Conservation (phyloP, 2,113 vertebrate genomes). For the Neogobius melanostomus region DNA sequence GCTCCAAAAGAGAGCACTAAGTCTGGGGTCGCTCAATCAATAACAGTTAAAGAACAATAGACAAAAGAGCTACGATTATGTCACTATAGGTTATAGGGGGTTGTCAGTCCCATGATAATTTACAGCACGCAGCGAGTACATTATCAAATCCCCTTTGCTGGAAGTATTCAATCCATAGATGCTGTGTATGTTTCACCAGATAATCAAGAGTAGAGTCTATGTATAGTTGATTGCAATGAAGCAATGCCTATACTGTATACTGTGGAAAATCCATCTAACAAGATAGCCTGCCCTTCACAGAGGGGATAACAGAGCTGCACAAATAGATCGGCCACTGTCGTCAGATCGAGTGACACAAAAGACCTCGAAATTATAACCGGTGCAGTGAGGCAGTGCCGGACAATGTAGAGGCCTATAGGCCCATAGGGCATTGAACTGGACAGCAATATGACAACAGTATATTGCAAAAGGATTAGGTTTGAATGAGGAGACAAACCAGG, state of each 20-base stretch:
- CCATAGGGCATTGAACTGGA: too few relatives aligned
- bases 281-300: slow-evolving; percentile 45
- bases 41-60: slow-evolving; percentile 55
- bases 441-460: not conserved
- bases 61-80: slow-evolving; percentile 12
- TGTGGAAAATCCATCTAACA: not conserved
- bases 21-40: slow-evolving; percentile 50
- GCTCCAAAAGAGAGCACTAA: slow-evolving; percentile 46
- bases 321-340: slow-evolving; percentile 54
- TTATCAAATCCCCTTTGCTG: not conserved
- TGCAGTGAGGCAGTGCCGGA: slow-evolving; percentile 40
- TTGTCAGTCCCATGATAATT: not conserved
- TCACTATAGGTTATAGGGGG: not conserved
- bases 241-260: not conserved
- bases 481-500: not conserved
- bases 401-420: slow-evolving; percentile 29
- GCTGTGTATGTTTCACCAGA: slow-evolving; percentile 1
- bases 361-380: slow-evolving; percentile 51
- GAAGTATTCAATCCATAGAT: not conserved
- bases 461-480: not conserved
- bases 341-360: slow-evolving; percentile 62
- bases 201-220: not conserved
- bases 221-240: not conserved
- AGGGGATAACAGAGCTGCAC: slow-evolving; percentile 43
- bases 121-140: not conserved